Percentiles rank a stretch among this genome's conserved stretches.
Conservation (phyloP, 2,113 vertebrate genomes). For the Australoheros scitulus region DNA sequence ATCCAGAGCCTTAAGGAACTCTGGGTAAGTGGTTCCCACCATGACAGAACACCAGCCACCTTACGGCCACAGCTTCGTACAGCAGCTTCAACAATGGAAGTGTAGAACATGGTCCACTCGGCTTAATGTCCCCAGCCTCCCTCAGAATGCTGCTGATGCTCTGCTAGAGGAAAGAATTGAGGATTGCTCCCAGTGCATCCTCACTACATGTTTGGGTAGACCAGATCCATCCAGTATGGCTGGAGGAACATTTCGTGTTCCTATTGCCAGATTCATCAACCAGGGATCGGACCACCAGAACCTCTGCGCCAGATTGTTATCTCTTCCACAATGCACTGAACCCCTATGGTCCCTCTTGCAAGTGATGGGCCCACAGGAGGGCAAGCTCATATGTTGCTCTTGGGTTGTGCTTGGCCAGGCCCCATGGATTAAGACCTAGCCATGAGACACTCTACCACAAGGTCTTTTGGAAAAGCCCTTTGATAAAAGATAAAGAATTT, state of each 20-base stretch:
- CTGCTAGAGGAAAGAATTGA: not conserved
- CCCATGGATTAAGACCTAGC: not conserved
- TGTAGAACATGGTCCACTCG: not conserved
- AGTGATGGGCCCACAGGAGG: not conserved
- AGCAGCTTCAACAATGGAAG: not conserved
- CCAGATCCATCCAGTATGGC: not conserved
- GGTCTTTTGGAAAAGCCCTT: slow-evolving; percentile 31
- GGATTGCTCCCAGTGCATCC: not conserved
- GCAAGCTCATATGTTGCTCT: not conserved
- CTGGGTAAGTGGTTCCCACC: not conserved
- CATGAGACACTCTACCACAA: not conserved
- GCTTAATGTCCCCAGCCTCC: not conserved
- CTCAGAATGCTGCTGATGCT: not conserved
- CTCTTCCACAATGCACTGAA: no score
- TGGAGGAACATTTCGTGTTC: no score
- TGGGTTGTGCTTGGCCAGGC: no score
- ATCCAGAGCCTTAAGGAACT: not conserved
- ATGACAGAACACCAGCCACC: not conserved
- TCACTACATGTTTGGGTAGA: not conserved
- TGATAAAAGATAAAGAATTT: slow-evolving; percentile 52
- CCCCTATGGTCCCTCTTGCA: no score
- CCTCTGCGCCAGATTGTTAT: no score
- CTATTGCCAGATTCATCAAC: no score
- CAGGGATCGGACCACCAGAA: no score
- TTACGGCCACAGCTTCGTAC: not conserved